Conservation (phyloP, 2,888 invertebrate genomes). For the Xanthostigma xanthostigma region DNA sequence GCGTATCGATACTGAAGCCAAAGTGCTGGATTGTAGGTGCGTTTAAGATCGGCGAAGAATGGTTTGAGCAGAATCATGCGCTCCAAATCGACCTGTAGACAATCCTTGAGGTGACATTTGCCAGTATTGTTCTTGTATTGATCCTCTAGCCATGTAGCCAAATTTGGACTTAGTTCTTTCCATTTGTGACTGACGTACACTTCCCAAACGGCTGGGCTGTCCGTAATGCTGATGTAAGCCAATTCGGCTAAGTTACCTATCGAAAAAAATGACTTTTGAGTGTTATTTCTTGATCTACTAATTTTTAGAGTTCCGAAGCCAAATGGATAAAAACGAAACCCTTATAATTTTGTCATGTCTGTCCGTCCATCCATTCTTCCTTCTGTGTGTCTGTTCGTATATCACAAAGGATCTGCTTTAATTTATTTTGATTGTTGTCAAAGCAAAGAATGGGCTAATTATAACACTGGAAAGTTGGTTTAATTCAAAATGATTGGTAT, state of each 20-base stretch:
- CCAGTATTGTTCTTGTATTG: constrained; percentile 54
- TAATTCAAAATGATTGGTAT: constrained; percentile 7
- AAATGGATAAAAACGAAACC: too few species aligned
- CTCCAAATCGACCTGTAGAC: constrained; percentile 62
- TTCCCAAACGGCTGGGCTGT: constrained; percentile 66
- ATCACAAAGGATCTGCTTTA: too few species aligned
- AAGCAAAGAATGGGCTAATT: background rate
- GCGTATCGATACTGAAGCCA: constrained; percentile 62
- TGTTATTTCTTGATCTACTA: too few species aligned
- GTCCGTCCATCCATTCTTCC: too few species aligned
- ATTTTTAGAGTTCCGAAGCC: too few species aligned
- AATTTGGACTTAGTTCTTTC: constrained; percentile 61
- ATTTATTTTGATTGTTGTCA: background rate
- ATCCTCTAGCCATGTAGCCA: constrained; percentile 70
- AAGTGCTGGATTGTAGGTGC: constrained; percentile 58
- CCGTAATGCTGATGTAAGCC: constrained; percentile 48
- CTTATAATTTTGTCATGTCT: too few species aligned
- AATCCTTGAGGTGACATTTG: constrained; percentile 61
- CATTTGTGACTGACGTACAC: constrained; percentile 65
- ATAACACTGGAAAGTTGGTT: background rate
- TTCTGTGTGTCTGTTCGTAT: too few species aligned
- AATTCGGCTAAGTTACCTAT: constrained; percentile 39
- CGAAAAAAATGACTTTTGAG: constrained; percentile 14
- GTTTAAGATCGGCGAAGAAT: constrained; percentile 60
- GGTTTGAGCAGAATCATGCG: constrained; percentile 82